Base-by-base conservation (phyloP, 2,888 invertebrate species). In the Thereva unica region DNA sequence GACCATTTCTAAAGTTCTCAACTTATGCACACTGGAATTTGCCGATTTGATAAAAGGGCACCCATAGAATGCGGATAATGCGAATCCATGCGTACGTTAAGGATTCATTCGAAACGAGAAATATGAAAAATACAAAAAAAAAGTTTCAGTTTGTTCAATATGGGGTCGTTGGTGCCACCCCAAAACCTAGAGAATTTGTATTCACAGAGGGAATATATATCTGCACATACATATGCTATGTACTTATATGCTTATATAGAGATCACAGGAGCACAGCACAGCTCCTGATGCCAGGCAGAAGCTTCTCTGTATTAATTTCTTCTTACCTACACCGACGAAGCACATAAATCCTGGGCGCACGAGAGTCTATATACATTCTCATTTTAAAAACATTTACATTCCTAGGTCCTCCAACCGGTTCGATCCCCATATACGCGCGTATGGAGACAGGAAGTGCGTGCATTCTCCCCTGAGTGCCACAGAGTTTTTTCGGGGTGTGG, bases 101-200 rank as follows among this genome's bases (percentile, higher is more conserved):
- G 61, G 50, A 50, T 61, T 61, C 40, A 61, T 61, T 61, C 50
- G 40, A 50, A 61, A 61, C 50, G 50, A 50, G 61, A 61, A 61
- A 61, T 61, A 61, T 23, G 23, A 23, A 23, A 61, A n/a, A n/a
- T n/a, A n/a, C n/a, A n/a, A n/a, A 47, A 47, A 47, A 59, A 55
- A 50, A 50, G 41, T 49, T 61, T 34, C 50, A 61, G 61, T 61
- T 61, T 40, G 61, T 61, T 61, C 61, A 61, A 61, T 61, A 61
- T 50, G 35, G 61, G 61, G 61, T 61, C 61, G 61, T 61, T 61
- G 61, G 61, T 50, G 61, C 61, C 61, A 61, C 61, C 61, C 61
- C 50, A 61, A 61, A 23, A 61, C 61, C 49, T 61, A 49, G 61
- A 50, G 50, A 61, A 61, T 61, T 61, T 50, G 61, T 61, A 61